Evolutionary conservation across 2,113 vertebrate species (phyloP).

Genomic region (Malaclemys terrapin): DNA sequence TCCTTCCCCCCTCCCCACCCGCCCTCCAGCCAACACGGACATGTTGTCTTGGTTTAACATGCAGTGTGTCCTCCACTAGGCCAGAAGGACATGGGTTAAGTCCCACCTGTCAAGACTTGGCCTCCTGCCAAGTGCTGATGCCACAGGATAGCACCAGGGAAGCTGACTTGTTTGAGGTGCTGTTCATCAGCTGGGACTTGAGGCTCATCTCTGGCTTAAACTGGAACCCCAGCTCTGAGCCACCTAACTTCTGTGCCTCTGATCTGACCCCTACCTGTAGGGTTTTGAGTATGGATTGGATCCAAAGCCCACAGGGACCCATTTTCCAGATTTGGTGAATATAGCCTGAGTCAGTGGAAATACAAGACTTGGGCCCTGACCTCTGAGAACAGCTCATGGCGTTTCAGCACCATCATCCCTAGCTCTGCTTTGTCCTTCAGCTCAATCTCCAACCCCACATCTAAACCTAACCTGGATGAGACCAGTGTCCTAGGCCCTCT

Average conservation of each 20-base stretch:
- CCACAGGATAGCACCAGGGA: neutral
- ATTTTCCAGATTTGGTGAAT: neutral
- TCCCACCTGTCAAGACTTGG: neutral
- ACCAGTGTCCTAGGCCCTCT: neutral
- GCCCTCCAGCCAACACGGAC: accelerated
- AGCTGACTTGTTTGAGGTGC: neutral
- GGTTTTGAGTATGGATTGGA: neutral
- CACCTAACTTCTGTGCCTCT: neutral
- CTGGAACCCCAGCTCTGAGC: neutral
- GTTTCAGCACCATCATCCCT: neutral
- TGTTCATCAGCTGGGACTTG: neutral
- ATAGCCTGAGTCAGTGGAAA: neutral
- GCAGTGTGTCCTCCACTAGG: neutral
- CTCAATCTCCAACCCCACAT: neutral
- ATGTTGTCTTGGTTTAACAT: neutral
- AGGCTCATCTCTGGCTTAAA: neutral
- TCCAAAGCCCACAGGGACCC: neutral
- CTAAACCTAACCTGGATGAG: neutral
- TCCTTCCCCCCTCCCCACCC: accelerated
- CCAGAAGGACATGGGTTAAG: neutral
- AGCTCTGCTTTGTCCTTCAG: accelerated
- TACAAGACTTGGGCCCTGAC: neutral
- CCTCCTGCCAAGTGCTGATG: neutral
- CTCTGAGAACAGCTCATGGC: slow-evolving; percentile 16
- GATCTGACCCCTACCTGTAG: neutral